These are phyloP conservation scores for Eristalinus sepulchralis DNA, from an alignment of 2,888 invertebrate species.

Conservation along the genomic window DNA sequence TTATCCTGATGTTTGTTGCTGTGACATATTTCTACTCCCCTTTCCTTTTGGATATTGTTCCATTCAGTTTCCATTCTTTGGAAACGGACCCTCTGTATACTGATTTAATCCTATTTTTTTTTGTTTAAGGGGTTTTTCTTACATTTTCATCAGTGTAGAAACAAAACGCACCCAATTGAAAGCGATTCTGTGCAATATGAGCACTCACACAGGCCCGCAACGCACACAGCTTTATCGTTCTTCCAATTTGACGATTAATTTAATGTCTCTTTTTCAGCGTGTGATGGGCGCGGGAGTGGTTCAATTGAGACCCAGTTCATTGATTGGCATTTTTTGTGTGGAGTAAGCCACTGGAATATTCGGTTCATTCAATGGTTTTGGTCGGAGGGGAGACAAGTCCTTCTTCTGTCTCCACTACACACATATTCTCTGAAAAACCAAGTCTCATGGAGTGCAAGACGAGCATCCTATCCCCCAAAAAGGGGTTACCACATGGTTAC, in stretches of 20 bases:
- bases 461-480: too few species aligned
- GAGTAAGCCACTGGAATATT: too few species aligned
- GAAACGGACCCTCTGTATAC: slow-evolving; percentile 30
- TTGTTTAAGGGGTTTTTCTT: not conserved
- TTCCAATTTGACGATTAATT: not conserved
- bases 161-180: slow-evolving; percentile 57
- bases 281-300: not conserved
- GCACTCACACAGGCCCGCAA: not conserved
- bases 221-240: not conserved
- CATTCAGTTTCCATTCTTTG: not conserved
- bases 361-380: not conserved
- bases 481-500: too few species aligned
- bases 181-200: slow-evolving; percentile 46
- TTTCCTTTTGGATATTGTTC: not conserved
- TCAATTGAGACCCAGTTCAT: not conserved
- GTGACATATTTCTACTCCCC: not conserved
- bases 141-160: not conserved
- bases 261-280: slow-evolving; percentile 5
- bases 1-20: not conserved
- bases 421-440: too few species aligned
- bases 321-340: not conserved
- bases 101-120: slow-evolving; percentile 15
- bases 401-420: too few species aligned
- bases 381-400: too few species aligned
- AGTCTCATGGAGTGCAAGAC: too few species aligned